Evolutionary conservation across 2,888 invertebrate genomes (phyloP).

Genomic region (Petrophora chlorosata): DNA sequence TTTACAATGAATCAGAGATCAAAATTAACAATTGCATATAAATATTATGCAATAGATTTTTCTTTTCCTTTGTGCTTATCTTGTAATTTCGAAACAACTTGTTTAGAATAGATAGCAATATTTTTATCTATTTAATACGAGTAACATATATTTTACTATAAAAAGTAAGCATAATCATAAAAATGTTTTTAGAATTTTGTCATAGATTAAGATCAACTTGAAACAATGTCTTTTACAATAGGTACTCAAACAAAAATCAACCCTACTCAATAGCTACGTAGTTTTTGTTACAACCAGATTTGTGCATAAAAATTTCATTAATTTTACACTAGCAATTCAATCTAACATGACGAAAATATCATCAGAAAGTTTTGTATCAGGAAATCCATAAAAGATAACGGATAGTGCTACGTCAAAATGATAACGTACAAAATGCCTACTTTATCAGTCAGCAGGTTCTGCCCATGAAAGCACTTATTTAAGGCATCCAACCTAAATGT

Average conservation of each 20-base stretch:
- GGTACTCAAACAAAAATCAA: no score
- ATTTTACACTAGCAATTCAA: no score
- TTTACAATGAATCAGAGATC: conserved; percentile 9
- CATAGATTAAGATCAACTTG: no score
- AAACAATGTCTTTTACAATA: no score
- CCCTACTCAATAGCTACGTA: neutral
- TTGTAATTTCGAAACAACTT: neutral
- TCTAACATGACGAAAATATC: no score
- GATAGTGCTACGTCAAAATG: neutral
- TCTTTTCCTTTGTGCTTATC: neutral
- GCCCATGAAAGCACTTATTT: conserved; percentile 45
- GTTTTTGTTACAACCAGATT: neutral
- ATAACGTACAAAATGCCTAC: conserved; percentile 35
- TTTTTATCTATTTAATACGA: neutral
- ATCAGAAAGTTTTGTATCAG: no score
- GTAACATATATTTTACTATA: no score
- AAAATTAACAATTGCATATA: neutral
- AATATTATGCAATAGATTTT: no score
- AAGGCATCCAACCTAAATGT: conserved; percentile 36
- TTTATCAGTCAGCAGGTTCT: conserved; percentile 43
- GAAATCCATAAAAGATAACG: neutral
- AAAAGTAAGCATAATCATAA: no score
- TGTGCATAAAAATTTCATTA: no score
- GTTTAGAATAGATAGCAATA: neutral
- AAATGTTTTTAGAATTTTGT: no score